Base-by-base conservation (phyloP, 2,113 vertebrate species). In the Opisthocomus hoazin region DNA sequence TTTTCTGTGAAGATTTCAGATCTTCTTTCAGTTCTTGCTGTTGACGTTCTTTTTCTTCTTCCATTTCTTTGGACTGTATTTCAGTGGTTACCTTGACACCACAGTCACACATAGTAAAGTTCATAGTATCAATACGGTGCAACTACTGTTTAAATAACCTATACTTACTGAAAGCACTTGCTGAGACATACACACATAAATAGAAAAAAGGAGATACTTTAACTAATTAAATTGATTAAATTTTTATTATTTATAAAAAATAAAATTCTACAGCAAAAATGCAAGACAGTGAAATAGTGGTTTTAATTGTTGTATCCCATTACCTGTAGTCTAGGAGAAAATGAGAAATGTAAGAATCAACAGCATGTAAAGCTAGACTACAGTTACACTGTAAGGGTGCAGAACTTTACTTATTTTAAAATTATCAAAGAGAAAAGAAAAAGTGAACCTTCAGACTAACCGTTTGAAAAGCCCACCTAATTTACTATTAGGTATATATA, bases 61-160 rank as follows among this genome's bases (percentile, higher is more conserved):
- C 98, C 16, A 85, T 70, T 87, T 98, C 97, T 87, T 77, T 96
- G 60, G 92, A 92, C 15, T 96, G 96, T 81, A 94, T 93, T 97
- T 98, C 98, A 84, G 92, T 90, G 81, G 91, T 88, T 79, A 98
- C 94, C 98, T 98, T 76, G 76, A 97, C 27, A 79, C 11, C 65
- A 95, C 3, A 95, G 73, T 41, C 81, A 66, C 5, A 69, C 76
- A 78, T 26, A 89, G 65, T 56, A 60, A 91, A 68, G 26, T 29
- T 80, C 32, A 41, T 3, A 43, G 29, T 29, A 46, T 80, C 60
- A 69, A n/a, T 11, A 45, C 27, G 19, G 22, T 66, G 48, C 18
- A 91, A 66, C 8, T 86, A 54, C 21, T 53, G 8, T 46, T 74
- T 48, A 73, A 80, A 69, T 41, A 85, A 29, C 7, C 15, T 71